These are phyloP conservation scores for Neosalanx taihuensis DNA, from an alignment of 2,797 vertebrate genomes.

Conservation along the genomic window DNA sequence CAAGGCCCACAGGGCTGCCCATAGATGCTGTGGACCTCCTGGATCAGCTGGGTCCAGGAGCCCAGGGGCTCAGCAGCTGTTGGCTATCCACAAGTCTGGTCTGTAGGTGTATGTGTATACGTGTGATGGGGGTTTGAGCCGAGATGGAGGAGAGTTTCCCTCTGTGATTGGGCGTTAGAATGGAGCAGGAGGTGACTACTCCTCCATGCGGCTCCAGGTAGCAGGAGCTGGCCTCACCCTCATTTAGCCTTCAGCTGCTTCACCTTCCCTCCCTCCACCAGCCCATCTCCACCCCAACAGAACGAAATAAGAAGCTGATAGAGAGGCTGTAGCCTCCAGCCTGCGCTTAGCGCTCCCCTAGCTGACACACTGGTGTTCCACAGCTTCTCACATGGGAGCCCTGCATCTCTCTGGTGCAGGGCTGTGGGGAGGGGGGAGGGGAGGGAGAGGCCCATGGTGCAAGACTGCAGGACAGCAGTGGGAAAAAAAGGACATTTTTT, in stretches of 20 bases:
- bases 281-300: not conserved
- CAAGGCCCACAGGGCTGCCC: constrained; percentile 34
- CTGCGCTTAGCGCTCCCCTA: too few relatives aligned
- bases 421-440: too few relatives aligned
- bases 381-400: constrained; percentile 3
- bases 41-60: constrained; percentile 36
- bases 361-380: not conserved
- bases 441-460: too few relatives aligned
- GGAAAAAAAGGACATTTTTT: constrained; percentile 3
- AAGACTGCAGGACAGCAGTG: too few relatives aligned
- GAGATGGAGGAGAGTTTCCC: constrained; percentile 30
- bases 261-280: not conserved
- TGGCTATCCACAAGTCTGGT: not conserved
- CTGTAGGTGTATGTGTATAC: not conserved
- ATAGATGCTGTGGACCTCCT: constrained; percentile 36
- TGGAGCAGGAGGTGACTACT: not conserved
- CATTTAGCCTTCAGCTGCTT: not conserved
- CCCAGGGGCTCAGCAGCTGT: constrained; percentile 19
- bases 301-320: not conserved
- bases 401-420: not conserved
- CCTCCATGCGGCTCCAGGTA: constrained; percentile 17
- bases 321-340: too few relatives aligned
- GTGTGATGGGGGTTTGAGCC: constrained; percentile 33
- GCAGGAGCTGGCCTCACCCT: not conserved
- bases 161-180: constrained; percentile 32